phyloP scores from a whole-genome alignment of 2,888 invertebrate genomes.

The Drosophila falleni region DNA sequence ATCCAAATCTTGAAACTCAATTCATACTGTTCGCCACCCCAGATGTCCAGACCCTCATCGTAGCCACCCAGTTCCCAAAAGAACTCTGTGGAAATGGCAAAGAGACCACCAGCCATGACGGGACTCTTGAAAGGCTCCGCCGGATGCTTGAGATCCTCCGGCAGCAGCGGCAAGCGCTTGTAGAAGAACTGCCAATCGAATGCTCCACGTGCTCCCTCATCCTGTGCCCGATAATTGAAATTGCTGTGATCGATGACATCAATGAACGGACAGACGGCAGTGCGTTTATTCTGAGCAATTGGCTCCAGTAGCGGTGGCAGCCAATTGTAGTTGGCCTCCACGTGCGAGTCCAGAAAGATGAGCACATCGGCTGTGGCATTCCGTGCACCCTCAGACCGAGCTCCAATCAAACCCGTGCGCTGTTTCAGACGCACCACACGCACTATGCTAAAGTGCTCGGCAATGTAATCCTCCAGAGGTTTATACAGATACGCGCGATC shows the following conservation, averaged over 20 bases:
- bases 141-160: slow-evolving; percentile 81
- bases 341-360: slow-evolving; percentile 96
- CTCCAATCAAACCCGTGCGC: slow-evolving; percentile 94
- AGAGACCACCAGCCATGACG: slow-evolving; percentile 98
- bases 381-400: slow-evolving; percentile 94
- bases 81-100: slow-evolving; percentile 96
- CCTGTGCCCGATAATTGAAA: slow-evolving; percentile 97
- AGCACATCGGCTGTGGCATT: slow-evolving; percentile 92
- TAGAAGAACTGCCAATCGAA: slow-evolving; percentile 99
- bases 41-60: slow-evolving; percentile 96
- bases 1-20: slow-evolving; percentile 99
- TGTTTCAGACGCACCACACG: slow-evolving; percentile 90
- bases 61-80: slow-evolving; percentile 99
- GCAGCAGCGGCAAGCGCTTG: slow-evolving; percentile 93
- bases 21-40: slow-evolving; percentile 99
- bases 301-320: slow-evolving; percentile 96
- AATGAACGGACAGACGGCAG: slow-evolving; percentile 97
- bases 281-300: slow-evolving; percentile 93
- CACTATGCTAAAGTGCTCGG: slow-evolving; percentile 90
- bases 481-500: slow-evolving; percentile 91
- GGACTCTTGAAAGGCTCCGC: slow-evolving; percentile 90
- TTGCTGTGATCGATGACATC: slow-evolving; percentile 97
- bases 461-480: slow-evolving; percentile 91
- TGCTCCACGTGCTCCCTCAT: slow-evolving; percentile 96
- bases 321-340: slow-evolving; percentile 97